Evolutionary conservation across 2,888 invertebrate genomes (phyloP), one percentile per base, ranked within the genome.

Genomic region (Drosophila anomalata): DNA sequence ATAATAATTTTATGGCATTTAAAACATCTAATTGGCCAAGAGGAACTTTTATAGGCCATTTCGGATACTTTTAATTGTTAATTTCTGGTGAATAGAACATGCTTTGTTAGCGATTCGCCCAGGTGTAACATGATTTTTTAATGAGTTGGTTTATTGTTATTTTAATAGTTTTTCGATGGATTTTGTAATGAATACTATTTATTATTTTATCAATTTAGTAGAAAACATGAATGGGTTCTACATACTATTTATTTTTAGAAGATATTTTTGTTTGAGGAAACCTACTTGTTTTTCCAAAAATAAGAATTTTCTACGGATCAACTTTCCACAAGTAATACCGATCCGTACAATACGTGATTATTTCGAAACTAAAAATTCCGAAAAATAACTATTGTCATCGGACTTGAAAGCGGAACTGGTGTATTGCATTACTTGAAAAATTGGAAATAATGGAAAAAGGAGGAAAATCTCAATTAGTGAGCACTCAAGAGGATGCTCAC

Each of bases 1-100:
- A 81, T 58, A 63, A 79, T 74, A 63, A 74, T 85, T 80, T 81
- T 66, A 80, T 82, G 80, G 85, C 62, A 56, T 82, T 81, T 80
- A 78, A 63, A 82, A 67, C 53, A 47, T 66, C 65, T 87, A 82
- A 82, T 82, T 82, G 78, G 67, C 41, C 79, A 69, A 73, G 76
- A 70, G 66, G 41, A 48, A 68, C 39, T 68, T 67, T 52, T 48
- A 39, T 44, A 56, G 56, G 33, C 39, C 46, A 50, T 56, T 44
- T 78, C 65, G 61, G 76, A 54, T 71, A 69, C 65, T 66, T 46
- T 44, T 8, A 39, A 31, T 39, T 41, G 42, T 53, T 41, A 9
- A 2, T 6, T 12, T 22, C 36, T 8, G 36, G 36, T 36, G n/a
- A 36, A 36, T 47, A 8, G 26, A 46, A 36, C 14, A 31, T 14